These are phyloP conservation scores for Propithecus perrieri DNA, from an alignment of 2,797 vertebrate genomes.

Conservation along the genomic window DNA sequence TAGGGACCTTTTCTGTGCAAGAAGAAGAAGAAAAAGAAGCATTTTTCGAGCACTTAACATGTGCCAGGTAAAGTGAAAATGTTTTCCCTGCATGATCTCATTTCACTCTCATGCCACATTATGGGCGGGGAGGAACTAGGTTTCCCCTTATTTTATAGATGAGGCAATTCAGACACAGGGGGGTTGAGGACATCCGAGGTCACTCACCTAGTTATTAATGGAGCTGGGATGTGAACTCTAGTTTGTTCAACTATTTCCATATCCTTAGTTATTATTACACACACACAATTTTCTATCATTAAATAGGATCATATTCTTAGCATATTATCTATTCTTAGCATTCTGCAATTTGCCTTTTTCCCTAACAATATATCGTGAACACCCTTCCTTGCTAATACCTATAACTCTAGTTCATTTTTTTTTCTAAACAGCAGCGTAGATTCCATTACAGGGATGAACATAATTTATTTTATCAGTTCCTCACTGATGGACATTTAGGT, in stretches of 20 bases:
- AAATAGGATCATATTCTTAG: neutral
- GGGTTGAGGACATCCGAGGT: neutral
- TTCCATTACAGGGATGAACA: neutral
- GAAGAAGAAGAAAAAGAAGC: neutral
- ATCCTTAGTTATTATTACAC: neutral
- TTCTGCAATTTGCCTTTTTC: neutral
- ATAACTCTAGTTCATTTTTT: neutral
- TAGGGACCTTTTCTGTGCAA: neutral
- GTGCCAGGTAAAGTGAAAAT: neutral
- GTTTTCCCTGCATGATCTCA: rapidly evolving
- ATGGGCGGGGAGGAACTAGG: rapidly evolving
- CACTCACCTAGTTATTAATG: neutral
- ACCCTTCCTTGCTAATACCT: neutral
- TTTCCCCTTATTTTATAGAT: neutral
- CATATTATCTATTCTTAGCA: neutral
- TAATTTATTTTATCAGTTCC: slow-evolving; percentile 49
- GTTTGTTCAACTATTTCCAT: neutral
- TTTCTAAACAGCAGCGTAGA: neutral
- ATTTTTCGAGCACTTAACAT: neutral
- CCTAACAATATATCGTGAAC: neutral
- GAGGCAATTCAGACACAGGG: neutral
- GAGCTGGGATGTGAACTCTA: neutral
- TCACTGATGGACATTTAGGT: neutral
- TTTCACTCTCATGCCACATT: too few relatives aligned
- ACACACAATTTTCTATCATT: neutral